Evolutionary conservation across 2,797 vertebrate genomes (phyloP).

Genomic region (Xenentodon cancila): DNA sequence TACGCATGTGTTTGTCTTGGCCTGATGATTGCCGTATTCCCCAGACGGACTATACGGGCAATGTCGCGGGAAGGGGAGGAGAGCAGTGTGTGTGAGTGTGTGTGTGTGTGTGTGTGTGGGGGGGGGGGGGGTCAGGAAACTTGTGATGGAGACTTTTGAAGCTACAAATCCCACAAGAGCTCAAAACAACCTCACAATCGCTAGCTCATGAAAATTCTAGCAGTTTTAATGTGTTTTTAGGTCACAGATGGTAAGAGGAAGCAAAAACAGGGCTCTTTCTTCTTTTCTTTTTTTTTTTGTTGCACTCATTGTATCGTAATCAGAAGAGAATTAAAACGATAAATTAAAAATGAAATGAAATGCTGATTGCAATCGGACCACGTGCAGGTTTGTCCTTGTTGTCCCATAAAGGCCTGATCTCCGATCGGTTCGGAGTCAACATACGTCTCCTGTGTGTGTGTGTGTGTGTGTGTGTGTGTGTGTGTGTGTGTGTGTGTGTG

Average conservation of each 20-base stretch:
- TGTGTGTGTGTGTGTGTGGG: no score
- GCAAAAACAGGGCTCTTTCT: constrained; percentile 45
- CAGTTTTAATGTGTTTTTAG: constrained; percentile 73
- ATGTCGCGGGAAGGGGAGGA: constrained; percentile 51
- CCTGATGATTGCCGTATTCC: constrained; percentile 70
- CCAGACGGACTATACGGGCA: constrained; percentile 44
- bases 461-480: neutral
- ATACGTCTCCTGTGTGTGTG: constrained; percentile 23
- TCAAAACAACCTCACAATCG: constrained; percentile 68
- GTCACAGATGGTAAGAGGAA: constrained; percentile 68
- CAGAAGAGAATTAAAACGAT: constrained; percentile 50
- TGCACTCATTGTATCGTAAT: constrained; percentile 47
- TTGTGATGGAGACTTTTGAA: constrained; percentile 65
- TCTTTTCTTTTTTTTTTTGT: constrained; percentile 3
- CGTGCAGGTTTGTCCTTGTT: constrained; percentile 58
- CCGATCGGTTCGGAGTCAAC: constrained; percentile 36
- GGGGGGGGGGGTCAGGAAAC: constrained; percentile 51
- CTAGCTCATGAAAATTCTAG: constrained; percentile 74
- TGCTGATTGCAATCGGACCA: constrained; percentile 61
- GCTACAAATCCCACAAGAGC: constrained; percentile 70
- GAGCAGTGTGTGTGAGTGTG: no score
- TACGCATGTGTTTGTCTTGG: constrained; percentile 68
- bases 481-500: neutral
- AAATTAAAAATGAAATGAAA: constrained; percentile 53
- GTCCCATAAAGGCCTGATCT: constrained; percentile 39